These are phyloP conservation scores for Chymomyza caudatula DNA, from an alignment of 2,888 invertebrate genomes.

Conservation along the genomic window DNA sequence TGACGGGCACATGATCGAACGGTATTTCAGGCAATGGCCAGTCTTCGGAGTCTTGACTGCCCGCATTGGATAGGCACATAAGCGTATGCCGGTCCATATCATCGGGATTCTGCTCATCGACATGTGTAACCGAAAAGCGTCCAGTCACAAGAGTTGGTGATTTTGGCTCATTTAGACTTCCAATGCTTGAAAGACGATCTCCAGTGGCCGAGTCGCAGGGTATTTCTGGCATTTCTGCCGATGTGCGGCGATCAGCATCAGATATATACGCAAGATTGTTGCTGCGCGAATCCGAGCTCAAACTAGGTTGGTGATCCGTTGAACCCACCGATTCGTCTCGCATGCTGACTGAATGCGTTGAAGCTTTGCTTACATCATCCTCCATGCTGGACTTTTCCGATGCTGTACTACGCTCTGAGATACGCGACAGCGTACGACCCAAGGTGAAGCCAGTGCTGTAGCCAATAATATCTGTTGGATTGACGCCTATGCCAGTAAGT, in stretches of 20 bases:
- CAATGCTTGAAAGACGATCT: slow-evolving; percentile 80
- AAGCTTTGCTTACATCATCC: slow-evolving; percentile 91
- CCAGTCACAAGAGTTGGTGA: slow-evolving; percentile 77
- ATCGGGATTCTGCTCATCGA: slow-evolving; percentile 73
- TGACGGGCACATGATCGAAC: slow-evolving; percentile 77
- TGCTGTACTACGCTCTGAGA: slow-evolving; percentile 92
- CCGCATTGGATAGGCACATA: slow-evolving; percentile 79
- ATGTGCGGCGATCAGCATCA: slow-evolving; percentile 87
- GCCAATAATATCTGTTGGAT: slow-evolving; percentile 84
- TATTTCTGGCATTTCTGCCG: slow-evolving; percentile 90
- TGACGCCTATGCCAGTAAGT: slow-evolving; percentile 79
- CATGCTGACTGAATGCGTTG: slow-evolving; percentile 89
- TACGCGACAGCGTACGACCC: slow-evolving; percentile 88
- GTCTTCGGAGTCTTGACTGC: slow-evolving; percentile 87
- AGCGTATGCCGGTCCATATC: slow-evolving; percentile 73
- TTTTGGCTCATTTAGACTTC: slow-evolving; percentile 79
- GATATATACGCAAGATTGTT: slow-evolving; percentile 87
- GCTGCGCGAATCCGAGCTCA: slow-evolving; percentile 90
- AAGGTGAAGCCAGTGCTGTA: slow-evolving; percentile 86
- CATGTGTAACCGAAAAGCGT: slow-evolving; percentile 77
- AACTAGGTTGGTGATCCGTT: slow-evolving; percentile 90
- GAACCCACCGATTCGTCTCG: slow-evolving; percentile 91
- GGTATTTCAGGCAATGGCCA: slow-evolving; percentile 88
- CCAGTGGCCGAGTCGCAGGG: slow-evolving; percentile 84
- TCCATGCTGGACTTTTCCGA: slow-evolving; percentile 92